phyloP scores from a whole-genome alignment of 1,140 invertebrate species.

The Nylanderia fulva region DNA sequence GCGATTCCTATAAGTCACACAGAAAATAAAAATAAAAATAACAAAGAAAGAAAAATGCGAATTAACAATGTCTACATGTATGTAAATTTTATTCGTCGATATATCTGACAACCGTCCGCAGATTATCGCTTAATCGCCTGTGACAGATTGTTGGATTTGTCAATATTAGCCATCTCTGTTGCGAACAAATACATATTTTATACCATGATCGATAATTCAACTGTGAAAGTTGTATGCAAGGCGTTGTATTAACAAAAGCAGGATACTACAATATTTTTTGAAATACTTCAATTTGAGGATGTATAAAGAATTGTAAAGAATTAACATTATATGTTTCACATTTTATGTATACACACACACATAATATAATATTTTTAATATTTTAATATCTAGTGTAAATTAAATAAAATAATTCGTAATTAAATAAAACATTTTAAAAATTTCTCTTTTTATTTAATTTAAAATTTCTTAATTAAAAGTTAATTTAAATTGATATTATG shows the following conservation, averaged over 20 bases:
- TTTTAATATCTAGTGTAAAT: background rate
- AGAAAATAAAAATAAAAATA: background rate
- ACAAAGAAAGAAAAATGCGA: background rate
- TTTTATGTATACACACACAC: too few species aligned
- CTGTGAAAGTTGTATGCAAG: background rate
- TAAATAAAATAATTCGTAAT: background rate
- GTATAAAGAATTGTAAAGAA: background rate
- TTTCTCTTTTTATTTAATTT: background rate
- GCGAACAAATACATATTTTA: conserved; percentile 22
- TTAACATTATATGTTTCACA: background rate
- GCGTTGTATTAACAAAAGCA: background rate
- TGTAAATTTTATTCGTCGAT: background rate
- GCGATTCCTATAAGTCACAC: conserved; percentile 50
- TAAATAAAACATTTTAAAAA: background rate
- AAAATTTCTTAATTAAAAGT: background rate
- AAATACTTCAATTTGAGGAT: background rate
- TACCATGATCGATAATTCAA: background rate
- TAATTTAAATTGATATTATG: background rate
- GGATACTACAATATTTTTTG: background rate
- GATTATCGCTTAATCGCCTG: background rate
- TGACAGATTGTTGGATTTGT: conserved; percentile 15
- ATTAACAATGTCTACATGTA: background rate
- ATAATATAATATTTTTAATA: background rate
- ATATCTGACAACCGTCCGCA: background rate
- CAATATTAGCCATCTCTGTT: conserved; percentile 42